A percentile compares a stretch with the other conserved stretches of the same genome.
Evolutionary conservation across 2,888 invertebrate genomes (phyloP).

Genomic region (Hypomecis atomaria): DNA sequence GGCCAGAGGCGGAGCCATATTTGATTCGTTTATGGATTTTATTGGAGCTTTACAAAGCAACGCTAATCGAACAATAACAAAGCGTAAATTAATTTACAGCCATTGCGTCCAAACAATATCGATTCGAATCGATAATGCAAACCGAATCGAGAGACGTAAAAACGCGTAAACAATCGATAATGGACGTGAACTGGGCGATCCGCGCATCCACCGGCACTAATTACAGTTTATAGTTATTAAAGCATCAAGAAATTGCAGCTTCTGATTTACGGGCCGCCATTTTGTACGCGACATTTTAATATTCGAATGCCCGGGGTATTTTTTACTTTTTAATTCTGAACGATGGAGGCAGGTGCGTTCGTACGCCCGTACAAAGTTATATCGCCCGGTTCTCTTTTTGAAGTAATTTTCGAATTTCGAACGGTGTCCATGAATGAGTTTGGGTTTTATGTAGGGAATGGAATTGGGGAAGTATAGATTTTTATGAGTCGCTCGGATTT

Average conservation of each 20-base stretch:
- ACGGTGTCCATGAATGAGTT: conserved; percentile 62
- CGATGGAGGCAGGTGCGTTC: conserved; percentile 72
- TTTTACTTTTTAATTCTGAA: conserved; percentile 69
- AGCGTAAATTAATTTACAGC: conserved; percentile 55
- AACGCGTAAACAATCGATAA: conserved; percentile 72
- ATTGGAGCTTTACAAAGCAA: conserved; percentile 46
- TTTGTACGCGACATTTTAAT: conserved; percentile 76
- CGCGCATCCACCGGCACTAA: conserved; percentile 76
- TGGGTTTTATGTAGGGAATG: conserved; percentile 56
- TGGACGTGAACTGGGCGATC: conserved; percentile 57
- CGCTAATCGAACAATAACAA: conserved; percentile 61
- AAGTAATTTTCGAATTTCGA: conserved; percentile 68
- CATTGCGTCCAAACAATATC: conserved; percentile 49
- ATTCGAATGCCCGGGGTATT: conserved; percentile 69
- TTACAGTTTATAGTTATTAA: conserved; percentile 80
- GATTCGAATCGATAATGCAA: conserved; percentile 50
- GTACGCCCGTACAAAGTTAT: conserved; percentile 56
- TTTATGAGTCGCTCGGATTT: conserved; percentile 49
- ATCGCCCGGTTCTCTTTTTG: conserved; percentile 45
- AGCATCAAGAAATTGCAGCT: conserved; percentile 73
- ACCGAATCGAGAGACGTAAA: conserved; percentile 55
- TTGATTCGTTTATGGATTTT: conserved; percentile 36
- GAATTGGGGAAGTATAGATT: conserved; percentile 62
- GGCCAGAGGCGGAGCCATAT: conserved; percentile 26
- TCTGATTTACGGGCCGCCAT: conserved; percentile 78